Evolutionary conservation across 2,888 invertebrate genomes (phyloP).

Genomic region (Cylloceria caligata): DNA sequence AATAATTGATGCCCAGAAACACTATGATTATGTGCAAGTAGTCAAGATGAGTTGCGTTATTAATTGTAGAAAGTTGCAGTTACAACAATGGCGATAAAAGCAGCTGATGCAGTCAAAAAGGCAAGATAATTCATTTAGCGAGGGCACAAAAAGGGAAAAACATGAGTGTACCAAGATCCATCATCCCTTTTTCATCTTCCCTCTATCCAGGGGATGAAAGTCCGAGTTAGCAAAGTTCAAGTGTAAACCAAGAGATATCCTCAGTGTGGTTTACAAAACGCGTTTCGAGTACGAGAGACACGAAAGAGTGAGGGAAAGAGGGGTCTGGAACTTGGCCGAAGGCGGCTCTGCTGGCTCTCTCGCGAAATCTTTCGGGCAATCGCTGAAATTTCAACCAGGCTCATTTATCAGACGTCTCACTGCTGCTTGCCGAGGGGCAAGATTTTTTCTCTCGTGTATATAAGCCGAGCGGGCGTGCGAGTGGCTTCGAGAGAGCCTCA

Average conservation of each 20-base stretch:
- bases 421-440: constrained; percentile 64
- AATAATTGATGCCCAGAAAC: too few species aligned
- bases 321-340: constrained; percentile 38
- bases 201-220: constrained; percentile 19
- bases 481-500: constrained; percentile 32
- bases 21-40: not conserved
- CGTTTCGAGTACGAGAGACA: constrained; percentile 3
- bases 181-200: constrained; percentile 18
- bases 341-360: constrained; percentile 48
- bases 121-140: not conserved
- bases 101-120: not conserved
- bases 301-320: constrained; percentile 32
- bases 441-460: constrained; percentile 43
- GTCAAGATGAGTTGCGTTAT: not conserved
- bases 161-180: constrained; percentile 7
- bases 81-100: not conserved
- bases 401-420: constrained; percentile 75
- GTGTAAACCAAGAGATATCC: constrained; percentile 18
- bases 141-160: constrained; percentile 2
- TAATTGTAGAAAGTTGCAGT: not conserved
- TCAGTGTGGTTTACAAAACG: constrained; percentile 6
- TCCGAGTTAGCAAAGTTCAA: constrained; percentile 9
- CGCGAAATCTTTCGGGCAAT: constrained; percentile 73
- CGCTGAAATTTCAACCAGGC: constrained; percentile 77
- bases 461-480: constrained; percentile 7